Conservation (phyloP, 92 coral and sea anemone species). For the Zoanthus gigantus region DNA sequence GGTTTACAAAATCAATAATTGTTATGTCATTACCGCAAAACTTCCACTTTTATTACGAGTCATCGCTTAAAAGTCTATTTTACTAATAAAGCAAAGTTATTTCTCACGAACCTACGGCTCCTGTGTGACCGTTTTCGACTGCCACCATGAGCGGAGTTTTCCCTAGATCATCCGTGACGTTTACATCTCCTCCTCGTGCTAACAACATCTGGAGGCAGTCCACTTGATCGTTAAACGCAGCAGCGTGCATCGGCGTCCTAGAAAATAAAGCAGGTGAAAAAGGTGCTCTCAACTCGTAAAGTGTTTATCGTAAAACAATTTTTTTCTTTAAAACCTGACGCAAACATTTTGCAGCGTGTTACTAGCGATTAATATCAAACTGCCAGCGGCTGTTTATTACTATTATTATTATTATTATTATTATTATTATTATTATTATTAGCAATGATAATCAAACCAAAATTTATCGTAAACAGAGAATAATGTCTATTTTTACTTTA, state of each 20-base stretch:
- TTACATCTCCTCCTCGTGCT: conserved; percentile 88
- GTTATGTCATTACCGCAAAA: no score
- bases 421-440: no score
- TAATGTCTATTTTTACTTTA: no score
- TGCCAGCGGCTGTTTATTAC: no score
- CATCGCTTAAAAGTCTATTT: neutral
- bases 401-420: no score
- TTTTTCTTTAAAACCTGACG: no score
- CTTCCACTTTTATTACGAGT: neutral
- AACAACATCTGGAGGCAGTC: conserved; percentile 90
- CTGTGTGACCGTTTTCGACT: conserved; percentile 95
- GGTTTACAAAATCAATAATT: no score
- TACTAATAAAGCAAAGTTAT: neutral
- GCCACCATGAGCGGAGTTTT: conserved; percentile 95
- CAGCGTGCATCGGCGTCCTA: conserved; percentile 97
- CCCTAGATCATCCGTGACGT: conserved; percentile 73
- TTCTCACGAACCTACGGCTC: conserved; percentile 84
- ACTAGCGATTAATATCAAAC: no score
- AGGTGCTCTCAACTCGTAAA: neutral
- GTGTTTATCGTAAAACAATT: no score
- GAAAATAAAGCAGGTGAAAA: neutral
- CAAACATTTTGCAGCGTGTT: no score
- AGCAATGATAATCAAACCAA: no score
- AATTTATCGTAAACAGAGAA: no score
- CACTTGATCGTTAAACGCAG: conserved; percentile 94